phyloP scores from a whole-genome alignment of 2,113 vertebrate species.

The Syngnathus scovelli region DNA sequence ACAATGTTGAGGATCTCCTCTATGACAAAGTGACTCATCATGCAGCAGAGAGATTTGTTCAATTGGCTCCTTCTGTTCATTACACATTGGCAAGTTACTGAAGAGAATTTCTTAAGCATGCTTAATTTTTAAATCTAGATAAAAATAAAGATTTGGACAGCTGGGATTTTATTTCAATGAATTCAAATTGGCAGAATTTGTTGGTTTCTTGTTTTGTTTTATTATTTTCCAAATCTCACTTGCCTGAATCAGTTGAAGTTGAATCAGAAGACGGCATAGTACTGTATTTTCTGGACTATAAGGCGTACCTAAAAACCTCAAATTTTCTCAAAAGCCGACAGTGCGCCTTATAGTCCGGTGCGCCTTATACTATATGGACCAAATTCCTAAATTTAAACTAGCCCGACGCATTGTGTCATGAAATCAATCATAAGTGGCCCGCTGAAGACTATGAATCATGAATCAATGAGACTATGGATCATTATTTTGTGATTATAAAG shows the following conservation, averaged over 20 bases:
- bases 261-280: background rate
- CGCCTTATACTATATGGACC: too few species aligned
- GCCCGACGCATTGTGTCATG: too few species aligned
- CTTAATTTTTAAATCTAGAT: slow-evolving; percentile 18
- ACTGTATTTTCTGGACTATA: background rate
- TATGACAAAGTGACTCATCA: slow-evolving; percentile 34
- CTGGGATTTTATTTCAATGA: background rate
- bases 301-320: too few species aligned
- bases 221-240: background rate
- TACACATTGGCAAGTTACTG: slow-evolving; percentile 14
- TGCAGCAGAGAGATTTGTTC: slow-evolving; percentile 2
- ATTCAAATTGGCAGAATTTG: background rate
- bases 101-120: slow-evolving; percentile 3
- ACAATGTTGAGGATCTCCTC: slow-evolving; percentile 1
- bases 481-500: background rate
- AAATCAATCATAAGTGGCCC: too few species aligned
- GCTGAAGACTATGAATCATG: too few species aligned
- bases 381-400: too few species aligned
- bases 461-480: too few species aligned
- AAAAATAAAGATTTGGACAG: background rate
- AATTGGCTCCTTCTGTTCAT: slow-evolving; percentile 16
- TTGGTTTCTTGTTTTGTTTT: background rate
- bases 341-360: too few species aligned
- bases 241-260: background rate
- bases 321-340: too few species aligned